Evolutionary conservation across 64 coral and sea anemone genomes (phyloP), one percentile per base, ranked within the genome.

Genomic region (Pocillopora verrucosa): DNA sequence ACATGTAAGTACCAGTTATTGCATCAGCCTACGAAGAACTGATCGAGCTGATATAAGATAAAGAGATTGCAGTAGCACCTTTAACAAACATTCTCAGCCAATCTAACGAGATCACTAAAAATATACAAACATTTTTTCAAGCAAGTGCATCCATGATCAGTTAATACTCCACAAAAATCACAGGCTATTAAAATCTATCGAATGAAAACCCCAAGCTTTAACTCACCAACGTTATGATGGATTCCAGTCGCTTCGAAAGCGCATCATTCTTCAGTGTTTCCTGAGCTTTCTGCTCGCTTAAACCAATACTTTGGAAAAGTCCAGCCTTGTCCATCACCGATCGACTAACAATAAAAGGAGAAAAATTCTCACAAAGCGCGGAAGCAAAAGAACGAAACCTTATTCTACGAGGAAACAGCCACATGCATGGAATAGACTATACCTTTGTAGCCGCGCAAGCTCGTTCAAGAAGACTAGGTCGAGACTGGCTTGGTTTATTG

Each of bases 281-380:
- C 88, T 93, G 78, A 0, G 96, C 88, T 89, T 95, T 98, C 74
- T 98, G 96, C 72, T 98, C 90, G 85, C 96, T 98, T 56, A 98
- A 64, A 61, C 96, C 96, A 38, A 98, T 98, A 69, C 86, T 90
- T 83, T 98, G 96, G 83, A 98, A 98, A 15, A 98, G 91, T n/a
- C 88, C 88, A 57, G 82, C 64, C 38, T 72, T 85, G 22, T 85
- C 82, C 82, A 85, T 85, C 11, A 57, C 65, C 16, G 82, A 85
- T 56, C 82, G 82, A 5, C 13, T 57, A 72, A 72, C 37, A 72
- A 85, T 41, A 3, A 85, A 11, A 85, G 65, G 17, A 58, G 65
- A 57, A 13, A 38, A 10, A 11, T 38, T 9, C 13, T 72, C 20
- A 24, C 63, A 63, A 72, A 13, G 37, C 5, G 36, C 56, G 9